Evolutionary conservation across 2,113 vertebrate genomes (phyloP).

Genomic region (Barnardius zonarius): DNA sequence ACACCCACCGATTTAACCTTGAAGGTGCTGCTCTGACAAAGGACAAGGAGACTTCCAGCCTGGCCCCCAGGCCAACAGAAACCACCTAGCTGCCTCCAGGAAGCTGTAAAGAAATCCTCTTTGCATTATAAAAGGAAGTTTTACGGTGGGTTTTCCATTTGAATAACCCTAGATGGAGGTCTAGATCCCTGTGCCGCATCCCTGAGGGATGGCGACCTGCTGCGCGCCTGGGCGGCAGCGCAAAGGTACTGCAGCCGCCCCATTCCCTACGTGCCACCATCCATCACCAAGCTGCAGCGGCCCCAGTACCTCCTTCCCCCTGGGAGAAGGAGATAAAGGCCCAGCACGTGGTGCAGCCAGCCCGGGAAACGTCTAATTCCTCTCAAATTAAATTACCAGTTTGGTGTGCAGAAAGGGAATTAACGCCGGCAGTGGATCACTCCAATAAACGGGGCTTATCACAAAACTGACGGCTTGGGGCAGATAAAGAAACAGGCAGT

Average conservation of each 20-base stretch:
- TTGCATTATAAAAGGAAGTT: not conserved
- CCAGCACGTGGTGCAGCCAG: not conserved
- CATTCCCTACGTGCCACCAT: constrained; percentile 64
- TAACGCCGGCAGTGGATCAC: accelerated
- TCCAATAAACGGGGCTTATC: not conserved
- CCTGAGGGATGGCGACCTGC: not conserved
- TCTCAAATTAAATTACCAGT: not conserved
- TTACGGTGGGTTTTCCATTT: not conserved
- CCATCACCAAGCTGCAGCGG: constrained; percentile 5
- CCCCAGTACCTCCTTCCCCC: not conserved
- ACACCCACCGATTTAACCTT: not conserved
- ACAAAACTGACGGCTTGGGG: not conserved
- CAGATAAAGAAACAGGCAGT: accelerated
- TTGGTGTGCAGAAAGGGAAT: not conserved
- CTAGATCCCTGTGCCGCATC: not conserved
- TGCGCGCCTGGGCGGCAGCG: not conserved
- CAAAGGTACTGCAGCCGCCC: constrained; percentile 52
- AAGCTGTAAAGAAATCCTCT: not conserved
- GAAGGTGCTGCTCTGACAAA: not conserved
- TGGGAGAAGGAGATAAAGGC: not conserved
- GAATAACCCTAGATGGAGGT: not conserved
- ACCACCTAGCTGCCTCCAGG: not conserved
- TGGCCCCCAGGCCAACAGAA: not conserved
- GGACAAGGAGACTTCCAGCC: not conserved
- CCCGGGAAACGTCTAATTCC: not conserved